Base-by-base conservation (phyloP, 2,113 vertebrate species). In the Polyodon spathula region DNA sequence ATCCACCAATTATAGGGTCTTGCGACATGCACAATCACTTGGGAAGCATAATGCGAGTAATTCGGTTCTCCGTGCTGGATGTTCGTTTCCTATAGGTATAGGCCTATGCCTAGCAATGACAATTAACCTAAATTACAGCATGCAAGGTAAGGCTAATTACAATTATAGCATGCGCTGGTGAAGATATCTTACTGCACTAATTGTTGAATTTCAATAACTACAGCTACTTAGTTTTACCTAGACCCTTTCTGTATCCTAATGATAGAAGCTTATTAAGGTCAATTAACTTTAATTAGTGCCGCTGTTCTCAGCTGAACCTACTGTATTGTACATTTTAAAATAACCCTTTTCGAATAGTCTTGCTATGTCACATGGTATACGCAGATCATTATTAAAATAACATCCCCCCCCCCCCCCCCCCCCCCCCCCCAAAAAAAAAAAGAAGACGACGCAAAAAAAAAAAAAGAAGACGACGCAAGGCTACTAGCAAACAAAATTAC, bases 191-290 rank as follows among this genome's bases (percentile, higher is more conserved):
- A 61, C 66, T 77, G 71, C 65, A 72, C 76, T 78, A 80, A 86
- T 83, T 81, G 68, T 63, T 65, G 72, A 68, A 78, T 81, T 77
- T 81, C 76, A 70, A 73, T 75, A 84, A 74, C 72, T 70, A 75
- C 77, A 78, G 73, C 78, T 81, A 83, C 84, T 86, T 72, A 87
- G 70, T 72, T 80, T 75, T 84, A 85, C 79, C 81, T 80, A 76
- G 63, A 73, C 68, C 72, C 65, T 70, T 75, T 68, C 70, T 73
- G 66, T 76, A 70, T 66, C 74, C 80, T n/a, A n/a, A n/a, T 70
- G 67, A 79, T 76, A 67, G 74, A 71, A 61, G 65, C 74, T 71
- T 79, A 79, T 84, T 81, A 81, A 52, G 74, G 69, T 63, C 77
- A 85, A 86, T 86, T 87, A 85, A 77, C 55, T 54, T 48, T 69